phyloP scores from a whole-genome alignment of 1,140 invertebrate species.

The Mactra quadrangularis region DNA sequence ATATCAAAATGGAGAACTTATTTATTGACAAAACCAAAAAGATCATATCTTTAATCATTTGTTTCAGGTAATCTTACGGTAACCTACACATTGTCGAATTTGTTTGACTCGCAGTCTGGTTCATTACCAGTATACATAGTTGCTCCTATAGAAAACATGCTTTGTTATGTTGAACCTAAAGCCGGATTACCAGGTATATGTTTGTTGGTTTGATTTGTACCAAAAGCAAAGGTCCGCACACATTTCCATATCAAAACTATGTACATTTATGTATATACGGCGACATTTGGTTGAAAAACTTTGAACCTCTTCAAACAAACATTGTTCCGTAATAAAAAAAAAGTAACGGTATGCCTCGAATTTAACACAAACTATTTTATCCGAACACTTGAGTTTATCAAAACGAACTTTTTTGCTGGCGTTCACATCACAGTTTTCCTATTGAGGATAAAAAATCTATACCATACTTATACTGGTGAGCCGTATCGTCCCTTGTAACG shows the following conservation, averaged over 20 bases:
- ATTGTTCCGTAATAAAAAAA: neutral
- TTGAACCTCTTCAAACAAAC: too few relatives aligned
- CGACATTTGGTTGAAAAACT: neutral
- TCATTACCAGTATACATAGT: conserved; percentile 19
- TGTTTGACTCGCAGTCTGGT: neutral
- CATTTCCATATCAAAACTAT: neutral
- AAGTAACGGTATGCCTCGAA: too few relatives aligned
- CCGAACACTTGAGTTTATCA: too few relatives aligned
- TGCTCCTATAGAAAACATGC: conserved; percentile 4
- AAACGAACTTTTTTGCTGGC: too few relatives aligned
- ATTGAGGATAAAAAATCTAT: too few relatives aligned
- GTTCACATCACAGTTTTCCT: too few relatives aligned
- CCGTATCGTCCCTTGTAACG: too few relatives aligned
- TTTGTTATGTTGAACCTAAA: neutral
- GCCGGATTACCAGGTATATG: conserved; percentile 14
- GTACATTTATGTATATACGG: neutral
- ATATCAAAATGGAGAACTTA: too few relatives aligned
- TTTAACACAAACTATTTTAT: too few relatives aligned
- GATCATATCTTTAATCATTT: neutral
- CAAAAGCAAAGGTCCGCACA: neutral
- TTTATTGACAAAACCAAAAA: too few relatives aligned
- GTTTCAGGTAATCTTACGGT: conserved; percentile 5
- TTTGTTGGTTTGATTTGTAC: neutral
- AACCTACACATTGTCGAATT: conserved; percentile 10
- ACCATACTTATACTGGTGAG: too few relatives aligned